Conservation (phyloP, 1,140 invertebrate species). For the Drosophila kohkoa region DNA sequence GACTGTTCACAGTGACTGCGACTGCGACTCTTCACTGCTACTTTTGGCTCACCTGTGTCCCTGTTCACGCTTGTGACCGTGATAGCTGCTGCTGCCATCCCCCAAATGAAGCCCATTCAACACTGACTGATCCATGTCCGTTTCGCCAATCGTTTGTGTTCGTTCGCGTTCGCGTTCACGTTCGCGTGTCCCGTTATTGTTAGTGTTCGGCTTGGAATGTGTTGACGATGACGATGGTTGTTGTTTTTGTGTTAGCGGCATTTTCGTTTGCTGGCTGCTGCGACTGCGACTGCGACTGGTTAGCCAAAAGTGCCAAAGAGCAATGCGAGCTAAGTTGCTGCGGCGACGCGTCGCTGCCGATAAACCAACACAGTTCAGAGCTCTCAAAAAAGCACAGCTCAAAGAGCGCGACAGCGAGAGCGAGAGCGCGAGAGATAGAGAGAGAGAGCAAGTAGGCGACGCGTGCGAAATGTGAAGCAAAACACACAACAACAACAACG, state of each 20-base stretch:
- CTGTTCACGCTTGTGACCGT: constrained; percentile 76
- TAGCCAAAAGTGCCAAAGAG: constrained; percentile 60
- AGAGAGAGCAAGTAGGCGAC: not conserved
- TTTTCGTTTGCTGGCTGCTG: constrained; percentile 43
- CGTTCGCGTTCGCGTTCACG: constrained; percentile 46
- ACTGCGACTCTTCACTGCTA: not conserved
- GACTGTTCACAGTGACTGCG: not conserved
- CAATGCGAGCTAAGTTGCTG: constrained; percentile 58
- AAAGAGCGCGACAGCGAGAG: constrained; percentile 5
- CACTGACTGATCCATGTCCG: constrained; percentile 78
- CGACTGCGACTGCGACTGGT: constrained; percentile 37
- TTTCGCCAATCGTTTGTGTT: constrained; percentile 71
- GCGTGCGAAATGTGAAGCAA: constrained; percentile 23
- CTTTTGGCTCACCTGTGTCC: constrained; percentile 73
- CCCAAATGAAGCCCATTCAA: constrained; percentile 65
- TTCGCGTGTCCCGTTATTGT: constrained; percentile 32
- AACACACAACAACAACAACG: not conserved
- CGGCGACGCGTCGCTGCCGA: constrained; percentile 60
- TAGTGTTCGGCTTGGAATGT: constrained; percentile 23
- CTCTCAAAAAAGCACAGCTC: constrained; percentile 34
- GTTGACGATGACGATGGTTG: constrained; percentile 31
- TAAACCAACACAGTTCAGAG: constrained; percentile 36
- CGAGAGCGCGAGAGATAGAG: constrained; percentile 7
- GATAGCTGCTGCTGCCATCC: constrained; percentile 48
- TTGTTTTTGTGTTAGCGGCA: constrained; percentile 47